phyloP scores from a whole-genome alignment of 2,888 invertebrate species.

The Girardia tigrina region DNA sequence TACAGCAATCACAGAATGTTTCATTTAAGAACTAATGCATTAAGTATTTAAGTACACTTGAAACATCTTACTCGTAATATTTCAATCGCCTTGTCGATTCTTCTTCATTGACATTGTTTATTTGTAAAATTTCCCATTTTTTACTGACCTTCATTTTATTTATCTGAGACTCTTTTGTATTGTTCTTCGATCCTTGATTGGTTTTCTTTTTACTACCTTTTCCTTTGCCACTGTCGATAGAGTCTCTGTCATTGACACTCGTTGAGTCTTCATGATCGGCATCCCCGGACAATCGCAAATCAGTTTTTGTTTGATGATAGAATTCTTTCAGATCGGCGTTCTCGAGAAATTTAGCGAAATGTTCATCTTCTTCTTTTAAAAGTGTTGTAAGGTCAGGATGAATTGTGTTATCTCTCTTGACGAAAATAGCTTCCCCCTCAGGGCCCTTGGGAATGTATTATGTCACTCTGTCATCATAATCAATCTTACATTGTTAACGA shows the following conservation, averaged over 20 bases:
- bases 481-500: constrained; percentile 43
- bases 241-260: not conserved
- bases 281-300: not conserved
- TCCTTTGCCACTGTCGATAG: not conserved
- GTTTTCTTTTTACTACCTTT: not conserved
- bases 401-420: not conserved
- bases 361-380: constrained; percentile 2
- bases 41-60: too few species aligned
- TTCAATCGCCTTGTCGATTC: not conserved
- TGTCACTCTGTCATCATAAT: not conserved
- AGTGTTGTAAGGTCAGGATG: not conserved
- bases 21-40: too few species aligned
- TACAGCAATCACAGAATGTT: too few species aligned
- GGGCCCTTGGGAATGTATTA: not conserved
- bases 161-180: not conserved
- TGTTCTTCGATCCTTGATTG: not conserved
- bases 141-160: not conserved
- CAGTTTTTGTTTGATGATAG: not conserved
- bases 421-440: not conserved
- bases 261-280: not conserved
- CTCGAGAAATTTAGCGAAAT: not conserved
- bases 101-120: not conserved
- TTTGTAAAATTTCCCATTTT: constrained; percentile 23
- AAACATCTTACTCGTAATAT: not conserved
- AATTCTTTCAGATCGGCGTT: constrained; percentile 2